Percentiles rank a stretch among this genome's conserved stretches.
These are phyloP conservation scores for Drosophila watanabei DNA, from an alignment of 1,140 invertebrate genomes.

Conservation along the genomic window DNA sequence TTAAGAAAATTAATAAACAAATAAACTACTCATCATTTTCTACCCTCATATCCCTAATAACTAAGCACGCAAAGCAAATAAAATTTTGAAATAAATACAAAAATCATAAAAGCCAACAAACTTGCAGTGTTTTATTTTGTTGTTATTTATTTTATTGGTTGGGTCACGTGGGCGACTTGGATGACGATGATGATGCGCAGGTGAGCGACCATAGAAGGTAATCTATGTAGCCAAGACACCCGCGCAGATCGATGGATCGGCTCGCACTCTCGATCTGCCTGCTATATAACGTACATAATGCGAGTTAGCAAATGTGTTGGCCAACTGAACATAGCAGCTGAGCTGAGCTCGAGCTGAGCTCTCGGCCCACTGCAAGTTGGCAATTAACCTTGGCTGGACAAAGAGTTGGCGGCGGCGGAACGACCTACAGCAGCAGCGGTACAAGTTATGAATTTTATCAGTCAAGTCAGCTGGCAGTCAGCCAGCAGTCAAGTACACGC, in stretches of 20 bases:
- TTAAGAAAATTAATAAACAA: no score
- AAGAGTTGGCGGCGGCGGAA: constrained; percentile 74
- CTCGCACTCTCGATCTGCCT: constrained; percentile 32
- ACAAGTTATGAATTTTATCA: constrained; percentile 61
- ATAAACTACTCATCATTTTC: neutral
- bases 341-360: constrained; percentile 9
- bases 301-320: constrained; percentile 60
- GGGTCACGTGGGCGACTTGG: constrained; percentile 50
- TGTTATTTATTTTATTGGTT: constrained; percentile 26
- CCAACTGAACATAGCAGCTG: constrained; percentile 39
- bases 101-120: constrained; percentile 62
- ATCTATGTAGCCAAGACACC: constrained; percentile 77
- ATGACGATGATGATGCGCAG: constrained; percentile 67
- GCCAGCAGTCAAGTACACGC: constrained; percentile 20
- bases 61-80: constrained; percentile 13
- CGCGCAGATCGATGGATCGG: constrained; percentile 60
- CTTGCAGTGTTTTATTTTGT: constrained; percentile 40
- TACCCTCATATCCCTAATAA: neutral
- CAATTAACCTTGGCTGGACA: constrained; percentile 82
- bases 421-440: constrained; percentile 74
- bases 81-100: constrained; percentile 30
- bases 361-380: constrained; percentile 68
- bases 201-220: constrained; percentile 77
- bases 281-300: constrained; percentile 46
- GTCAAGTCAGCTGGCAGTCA: constrained; percentile 63